A percentile compares a stretch with the other conserved stretches of the same genome.
Evolutionary conservation across 2,888 invertebrate species (phyloP).

Genomic region (Caenorhabditis imperialis): DNA sequence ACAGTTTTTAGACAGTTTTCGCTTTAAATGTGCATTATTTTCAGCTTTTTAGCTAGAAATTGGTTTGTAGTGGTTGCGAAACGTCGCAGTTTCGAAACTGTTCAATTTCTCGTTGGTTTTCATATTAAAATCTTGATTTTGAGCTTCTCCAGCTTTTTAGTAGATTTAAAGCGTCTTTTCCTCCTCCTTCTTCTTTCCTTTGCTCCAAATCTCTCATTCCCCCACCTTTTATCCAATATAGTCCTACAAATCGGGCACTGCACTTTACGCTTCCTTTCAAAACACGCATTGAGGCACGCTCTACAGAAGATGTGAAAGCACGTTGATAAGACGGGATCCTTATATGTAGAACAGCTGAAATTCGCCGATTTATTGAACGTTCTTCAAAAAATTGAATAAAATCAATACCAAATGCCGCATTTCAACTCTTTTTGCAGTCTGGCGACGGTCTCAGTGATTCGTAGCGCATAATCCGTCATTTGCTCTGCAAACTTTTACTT

Average conservation of each 20-base stretch:
- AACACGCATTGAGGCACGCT: constrained; percentile 48
- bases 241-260: constrained; percentile 64
- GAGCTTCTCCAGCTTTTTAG: too few relatives aligned
- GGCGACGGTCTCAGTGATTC: constrained; percentile 20
- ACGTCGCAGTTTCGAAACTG: too few relatives aligned
- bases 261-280: constrained; percentile 52
- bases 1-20: too few relatives aligned
- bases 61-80: too few relatives aligned
- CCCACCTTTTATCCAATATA: constrained; percentile 57
- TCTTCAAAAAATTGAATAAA: constrained; percentile 1
- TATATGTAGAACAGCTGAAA: constrained; percentile 63
- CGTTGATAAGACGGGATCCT: constrained; percentile 57
- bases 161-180: too few relatives aligned
- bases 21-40: too few relatives aligned
- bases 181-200: too few relatives aligned
- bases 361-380: not conserved
- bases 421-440: constrained; percentile 57
- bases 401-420: constrained; percentile 64
- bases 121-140: too few relatives aligned
- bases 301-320: constrained; percentile 65
- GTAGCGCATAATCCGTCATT: constrained; percentile 33
- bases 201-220: not conserved
- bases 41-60: too few relatives aligned
- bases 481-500: constrained; percentile 28
- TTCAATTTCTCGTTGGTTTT: too few relatives aligned